phyloP scores from a whole-genome alignment of 2,797 vertebrate species.

The Gambusia yucatana region DNA sequence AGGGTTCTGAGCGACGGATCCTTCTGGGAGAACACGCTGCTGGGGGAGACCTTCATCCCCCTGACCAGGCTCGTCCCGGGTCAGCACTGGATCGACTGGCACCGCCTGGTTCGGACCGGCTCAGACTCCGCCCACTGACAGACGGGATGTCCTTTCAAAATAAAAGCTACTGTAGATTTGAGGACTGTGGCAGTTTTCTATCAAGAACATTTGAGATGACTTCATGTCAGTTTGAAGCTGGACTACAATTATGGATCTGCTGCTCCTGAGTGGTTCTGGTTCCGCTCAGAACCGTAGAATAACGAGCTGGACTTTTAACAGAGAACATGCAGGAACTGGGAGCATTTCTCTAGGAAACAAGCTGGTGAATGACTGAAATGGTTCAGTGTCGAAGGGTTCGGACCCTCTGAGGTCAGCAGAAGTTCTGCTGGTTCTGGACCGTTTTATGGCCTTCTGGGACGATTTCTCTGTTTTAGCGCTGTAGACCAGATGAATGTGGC shows the following conservation, averaged over 20 bases:
- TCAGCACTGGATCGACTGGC: constrained; percentile 94
- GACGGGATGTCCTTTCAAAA: constrained; percentile 42
- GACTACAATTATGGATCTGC: not conserved
- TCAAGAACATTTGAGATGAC: constrained; percentile 6
- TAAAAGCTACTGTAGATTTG: constrained; percentile 39
- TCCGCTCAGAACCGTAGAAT: not conserved
- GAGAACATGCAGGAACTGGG: not conserved
- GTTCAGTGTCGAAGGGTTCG: not conserved
- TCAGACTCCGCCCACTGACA: constrained; percentile 77
- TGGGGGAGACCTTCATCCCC: constrained; percentile 91
- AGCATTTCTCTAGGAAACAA: not conserved
- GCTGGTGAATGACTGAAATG: not conserved
- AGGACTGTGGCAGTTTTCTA: not conserved
- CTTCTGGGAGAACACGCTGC: constrained; percentile 95
- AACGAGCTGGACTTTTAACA: not conserved
- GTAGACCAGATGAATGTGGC: constrained; percentile 17
- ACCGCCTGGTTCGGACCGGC: constrained; percentile 83
- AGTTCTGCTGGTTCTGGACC: not conserved
- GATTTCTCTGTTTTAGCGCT: not conserved
- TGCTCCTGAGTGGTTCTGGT: not conserved
- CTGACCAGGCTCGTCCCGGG: constrained; percentile 88
- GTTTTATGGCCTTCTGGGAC: not conserved
- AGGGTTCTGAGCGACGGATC: constrained; percentile 92
- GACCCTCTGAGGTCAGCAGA: not conserved
- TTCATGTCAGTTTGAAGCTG: not conserved